Percentiles rank a stretch among this genome's conserved stretches.
These are phyloP conservation scores for Callipepla squamata DNA, from an alignment of 2,113 vertebrate species.

Conservation along the genomic window DNA sequence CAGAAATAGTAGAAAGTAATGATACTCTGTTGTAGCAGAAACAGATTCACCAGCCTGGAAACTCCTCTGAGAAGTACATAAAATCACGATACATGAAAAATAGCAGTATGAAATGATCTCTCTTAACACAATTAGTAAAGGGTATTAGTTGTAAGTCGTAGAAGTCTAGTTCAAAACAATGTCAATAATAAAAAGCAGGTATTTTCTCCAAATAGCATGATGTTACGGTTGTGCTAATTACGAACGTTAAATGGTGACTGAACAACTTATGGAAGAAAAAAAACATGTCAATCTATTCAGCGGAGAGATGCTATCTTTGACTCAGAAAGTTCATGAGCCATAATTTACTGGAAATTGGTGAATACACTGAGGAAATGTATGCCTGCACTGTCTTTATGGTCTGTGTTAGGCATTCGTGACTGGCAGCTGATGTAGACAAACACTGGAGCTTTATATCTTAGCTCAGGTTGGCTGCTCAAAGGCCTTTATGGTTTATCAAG, in stretches of 20 bases:
- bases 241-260: background rate
- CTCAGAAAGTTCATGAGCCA: background rate
- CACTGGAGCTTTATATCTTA: background rate
- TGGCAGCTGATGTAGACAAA: background rate
- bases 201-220: background rate
- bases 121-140: rapidly evolving
- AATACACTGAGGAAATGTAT: background rate
- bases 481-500: background rate
- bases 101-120: background rate
- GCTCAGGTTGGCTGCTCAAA: background rate
- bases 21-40: background rate
- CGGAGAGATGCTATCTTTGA: background rate
- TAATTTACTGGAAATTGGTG: background rate
- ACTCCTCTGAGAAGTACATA: background rate
- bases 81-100: background rate
- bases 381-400: background rate
- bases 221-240: background rate
- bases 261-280: background rate
- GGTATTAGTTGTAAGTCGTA: background rate
- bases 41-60: background rate
- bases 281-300: background rate
- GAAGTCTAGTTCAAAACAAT: background rate
- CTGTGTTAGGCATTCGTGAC: background rate
- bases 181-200: background rate
- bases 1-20: background rate